A percentile compares a stretch with the other conserved stretches of the same genome.
Evolutionary conservation across 2,113 vertebrate genomes (phyloP).

Genomic region (Glaucomys volans): DNA sequence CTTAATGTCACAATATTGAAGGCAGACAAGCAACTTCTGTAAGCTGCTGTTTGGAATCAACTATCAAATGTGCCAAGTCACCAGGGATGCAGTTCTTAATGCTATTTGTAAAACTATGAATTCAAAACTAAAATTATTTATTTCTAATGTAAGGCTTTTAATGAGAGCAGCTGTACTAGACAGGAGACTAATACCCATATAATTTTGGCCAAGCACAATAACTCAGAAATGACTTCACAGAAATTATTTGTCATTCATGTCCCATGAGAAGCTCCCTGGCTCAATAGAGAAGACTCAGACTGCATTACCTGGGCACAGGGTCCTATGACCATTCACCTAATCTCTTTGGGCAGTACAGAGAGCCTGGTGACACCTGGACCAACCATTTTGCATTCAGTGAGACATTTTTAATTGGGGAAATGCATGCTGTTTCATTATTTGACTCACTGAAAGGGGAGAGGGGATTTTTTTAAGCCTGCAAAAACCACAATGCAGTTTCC

Average conservation of each 20-base stretch:
- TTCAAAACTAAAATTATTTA: conserved; percentile 27
- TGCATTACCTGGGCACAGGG: not conserved
- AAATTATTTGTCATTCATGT: not conserved
- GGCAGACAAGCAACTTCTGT: not conserved
- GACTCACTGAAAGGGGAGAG: conserved; percentile 39
- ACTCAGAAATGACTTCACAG: conserved; percentile 13
- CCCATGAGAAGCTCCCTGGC: not conserved
- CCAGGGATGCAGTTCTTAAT: not conserved
- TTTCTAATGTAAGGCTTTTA: not conserved
- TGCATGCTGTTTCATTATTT: not conserved
- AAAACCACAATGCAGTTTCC: not conserved
- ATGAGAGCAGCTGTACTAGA: not conserved
- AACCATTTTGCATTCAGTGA: not conserved
- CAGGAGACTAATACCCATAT: not conserved
- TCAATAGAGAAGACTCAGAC: not conserved
- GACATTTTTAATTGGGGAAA: conserved; percentile 5
- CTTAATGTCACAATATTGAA: conserved; percentile 49
- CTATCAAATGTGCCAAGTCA: conserved; percentile 50
- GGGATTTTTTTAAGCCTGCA: not conserved
- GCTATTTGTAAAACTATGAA: not conserved
- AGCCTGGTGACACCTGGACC: not conserved
- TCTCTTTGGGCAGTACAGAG: not conserved
- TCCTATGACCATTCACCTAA: not conserved
- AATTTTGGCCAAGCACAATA: not conserved
- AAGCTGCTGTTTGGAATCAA: not conserved